A percentile compares a stretch with the other conserved stretches of the same genome.
Conservation (phyloP, 2,797 vertebrate species). For the Dipus sagitta region DNA sequence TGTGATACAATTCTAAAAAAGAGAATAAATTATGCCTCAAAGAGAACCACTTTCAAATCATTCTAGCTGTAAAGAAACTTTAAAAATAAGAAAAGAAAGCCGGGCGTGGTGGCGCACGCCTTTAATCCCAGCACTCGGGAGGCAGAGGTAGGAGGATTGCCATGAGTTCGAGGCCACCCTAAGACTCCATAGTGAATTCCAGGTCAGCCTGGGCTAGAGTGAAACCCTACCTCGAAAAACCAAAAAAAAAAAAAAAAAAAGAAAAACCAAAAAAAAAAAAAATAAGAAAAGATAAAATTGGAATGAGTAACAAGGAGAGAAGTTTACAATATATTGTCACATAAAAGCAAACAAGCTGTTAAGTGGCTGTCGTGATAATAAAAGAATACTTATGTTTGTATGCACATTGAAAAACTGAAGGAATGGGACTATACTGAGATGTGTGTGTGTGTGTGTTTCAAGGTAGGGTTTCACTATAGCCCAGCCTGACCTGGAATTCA, state of each 20-base stretch:
- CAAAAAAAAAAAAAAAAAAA: no score
- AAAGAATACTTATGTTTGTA: background rate
- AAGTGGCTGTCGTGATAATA: background rate
- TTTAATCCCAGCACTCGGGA: no score
- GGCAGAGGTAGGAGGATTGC: no score
- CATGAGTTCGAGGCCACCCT: no score
- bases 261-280: no score
- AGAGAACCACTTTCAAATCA: slow-evolving; percentile 22
- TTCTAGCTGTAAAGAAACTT: background rate
- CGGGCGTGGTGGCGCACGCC: no score
- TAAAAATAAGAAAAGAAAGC: slow-evolving; percentile 20
- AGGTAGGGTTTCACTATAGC: no score
- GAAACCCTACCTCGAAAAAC: no score
- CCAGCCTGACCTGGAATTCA: no score
- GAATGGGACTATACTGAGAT: background rate
- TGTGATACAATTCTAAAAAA: slow-evolving; percentile 37
- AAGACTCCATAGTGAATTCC: no score
- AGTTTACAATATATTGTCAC: background rate
- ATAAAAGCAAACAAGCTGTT: background rate
- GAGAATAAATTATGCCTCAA: slow-evolving; percentile 12
- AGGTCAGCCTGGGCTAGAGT: no score
- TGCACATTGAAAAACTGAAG: background rate
- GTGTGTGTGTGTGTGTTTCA: background rate
- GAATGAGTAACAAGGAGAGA: slow-evolving; percentile 9
- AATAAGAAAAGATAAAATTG: slow-evolving; percentile 27